phyloP scores from a whole-genome alignment of 1,140 invertebrate genomes.

The Camponotus pennsylvanicus region DNA sequence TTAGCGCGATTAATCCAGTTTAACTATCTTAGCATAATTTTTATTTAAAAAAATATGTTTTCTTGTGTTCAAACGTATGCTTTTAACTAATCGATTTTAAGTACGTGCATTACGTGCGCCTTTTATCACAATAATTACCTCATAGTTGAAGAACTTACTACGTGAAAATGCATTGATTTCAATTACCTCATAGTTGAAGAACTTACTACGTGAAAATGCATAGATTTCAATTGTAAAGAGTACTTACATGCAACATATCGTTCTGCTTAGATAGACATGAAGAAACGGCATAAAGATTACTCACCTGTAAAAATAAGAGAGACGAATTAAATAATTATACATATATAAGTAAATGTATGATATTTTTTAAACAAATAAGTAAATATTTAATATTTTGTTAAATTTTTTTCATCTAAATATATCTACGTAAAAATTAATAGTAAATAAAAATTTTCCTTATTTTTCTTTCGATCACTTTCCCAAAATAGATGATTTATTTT shows the following conservation, averaged over 20 bases:
- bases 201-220: constrained; percentile 27
- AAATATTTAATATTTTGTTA: not conserved
- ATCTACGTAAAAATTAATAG: not conserved
- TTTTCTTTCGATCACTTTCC: no score
- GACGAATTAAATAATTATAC: not conserved
- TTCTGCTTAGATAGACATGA: constrained; percentile 18
- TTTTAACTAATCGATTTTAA: constrained; percentile 9
- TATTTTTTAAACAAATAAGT: not conserved
- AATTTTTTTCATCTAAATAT: not conserved
- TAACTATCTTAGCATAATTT: not conserved
- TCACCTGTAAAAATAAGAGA: constrained; percentile 78
- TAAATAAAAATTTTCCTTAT: not conserved
- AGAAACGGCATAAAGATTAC: constrained; percentile 69
- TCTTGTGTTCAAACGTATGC: not conserved
- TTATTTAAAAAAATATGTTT: not conserved
- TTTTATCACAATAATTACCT: constrained; percentile 45
- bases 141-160: constrained; percentile 15
- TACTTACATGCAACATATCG: constrained; percentile 41
- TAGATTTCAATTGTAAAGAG: constrained; percentile 8
- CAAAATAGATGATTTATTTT: not conserved
- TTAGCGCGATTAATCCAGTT: not conserved
- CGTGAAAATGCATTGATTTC: constrained; percentile 23
- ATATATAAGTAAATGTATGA: not conserved
- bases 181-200: constrained; percentile 30
- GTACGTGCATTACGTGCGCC: not conserved